Conservation (phyloP, 2,888 invertebrate genomes). For the Orchesella flavescens region DNA sequence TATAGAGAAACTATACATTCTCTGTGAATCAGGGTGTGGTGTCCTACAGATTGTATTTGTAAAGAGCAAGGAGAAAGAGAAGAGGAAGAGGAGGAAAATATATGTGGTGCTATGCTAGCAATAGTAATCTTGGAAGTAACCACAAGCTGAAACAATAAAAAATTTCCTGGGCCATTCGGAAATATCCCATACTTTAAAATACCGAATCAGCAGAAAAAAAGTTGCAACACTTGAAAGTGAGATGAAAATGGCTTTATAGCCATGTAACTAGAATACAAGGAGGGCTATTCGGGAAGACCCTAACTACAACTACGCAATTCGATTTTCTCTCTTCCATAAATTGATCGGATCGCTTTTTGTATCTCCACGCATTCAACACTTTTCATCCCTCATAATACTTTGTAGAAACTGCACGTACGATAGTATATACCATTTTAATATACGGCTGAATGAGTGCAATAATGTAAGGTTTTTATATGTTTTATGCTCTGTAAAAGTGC, state of each 20-base stretch:
- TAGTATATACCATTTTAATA: too few species aligned
- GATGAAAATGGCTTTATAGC: conserved; percentile 60
- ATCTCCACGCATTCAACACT: conserved; percentile 4
- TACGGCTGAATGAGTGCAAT: too few species aligned
- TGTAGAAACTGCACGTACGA: not conserved
- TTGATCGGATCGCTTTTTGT: conserved; percentile 38
- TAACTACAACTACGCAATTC: conserved; percentile 21
- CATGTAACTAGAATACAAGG: conserved; percentile 4
- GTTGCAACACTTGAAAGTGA: conserved; percentile 45
- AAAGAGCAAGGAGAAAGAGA: not conserved
- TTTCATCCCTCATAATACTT: conserved; percentile 5
- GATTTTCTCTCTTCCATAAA: conserved; percentile 41
- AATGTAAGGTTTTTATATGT: not conserved
- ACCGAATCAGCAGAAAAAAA: conserved; percentile 43
- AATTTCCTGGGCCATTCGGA: conserved; percentile 58
- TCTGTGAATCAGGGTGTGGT: too few species aligned
- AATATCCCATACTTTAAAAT: conserved; percentile 42
- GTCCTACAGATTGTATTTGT: too few species aligned
- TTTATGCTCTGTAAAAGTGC: not conserved
- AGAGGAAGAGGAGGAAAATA: not conserved
- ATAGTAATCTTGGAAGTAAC: conserved; percentile 54
- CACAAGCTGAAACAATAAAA: conserved; percentile 57
- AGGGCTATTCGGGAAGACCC: not conserved
- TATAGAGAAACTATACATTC: too few species aligned
- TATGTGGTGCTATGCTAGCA: too few species aligned